Conservation (phyloP, 2,113 vertebrate species). For the Psephotus haematonotus region DNA sequence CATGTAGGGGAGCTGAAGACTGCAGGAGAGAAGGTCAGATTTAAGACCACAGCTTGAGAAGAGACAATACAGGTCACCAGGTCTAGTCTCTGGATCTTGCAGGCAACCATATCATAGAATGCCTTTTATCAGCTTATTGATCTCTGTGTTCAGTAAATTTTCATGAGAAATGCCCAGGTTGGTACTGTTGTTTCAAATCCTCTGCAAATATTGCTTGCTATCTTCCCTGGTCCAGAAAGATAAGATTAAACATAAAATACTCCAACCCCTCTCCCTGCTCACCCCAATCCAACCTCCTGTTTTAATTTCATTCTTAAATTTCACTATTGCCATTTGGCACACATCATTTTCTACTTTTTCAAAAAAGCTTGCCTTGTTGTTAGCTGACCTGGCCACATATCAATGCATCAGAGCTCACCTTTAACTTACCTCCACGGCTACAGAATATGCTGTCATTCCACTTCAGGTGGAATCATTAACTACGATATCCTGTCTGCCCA, state of each 20-base stretch:
- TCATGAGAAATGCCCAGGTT: background rate
- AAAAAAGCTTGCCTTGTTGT: background rate
- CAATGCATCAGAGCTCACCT: background rate
- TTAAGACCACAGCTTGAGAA: background rate
- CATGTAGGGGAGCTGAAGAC: background rate
- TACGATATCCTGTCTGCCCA: background rate
- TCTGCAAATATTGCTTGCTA: background rate
- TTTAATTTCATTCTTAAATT: background rate
- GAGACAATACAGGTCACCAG: background rate
- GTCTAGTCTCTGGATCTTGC: background rate
- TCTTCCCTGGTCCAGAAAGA: background rate
- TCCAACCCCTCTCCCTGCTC: background rate
- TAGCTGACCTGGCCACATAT: background rate
- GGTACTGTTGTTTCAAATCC: background rate
- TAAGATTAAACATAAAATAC: background rate
- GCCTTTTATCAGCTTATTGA: background rate
- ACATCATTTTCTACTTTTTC: background rate
- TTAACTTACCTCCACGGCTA: background rate
- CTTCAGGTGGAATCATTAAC: conserved; percentile 39
- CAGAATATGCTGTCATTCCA: background rate
- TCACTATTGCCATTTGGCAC: background rate
- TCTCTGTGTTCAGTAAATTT: background rate
- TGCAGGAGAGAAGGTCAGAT: background rate
- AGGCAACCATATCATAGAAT: background rate
- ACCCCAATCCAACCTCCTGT: background rate